Percentiles rank a stretch among this genome's conserved stretches.
Evolutionary conservation across 2,113 vertebrate species (phyloP).

Genomic region (Pelusios castaneus): DNA sequence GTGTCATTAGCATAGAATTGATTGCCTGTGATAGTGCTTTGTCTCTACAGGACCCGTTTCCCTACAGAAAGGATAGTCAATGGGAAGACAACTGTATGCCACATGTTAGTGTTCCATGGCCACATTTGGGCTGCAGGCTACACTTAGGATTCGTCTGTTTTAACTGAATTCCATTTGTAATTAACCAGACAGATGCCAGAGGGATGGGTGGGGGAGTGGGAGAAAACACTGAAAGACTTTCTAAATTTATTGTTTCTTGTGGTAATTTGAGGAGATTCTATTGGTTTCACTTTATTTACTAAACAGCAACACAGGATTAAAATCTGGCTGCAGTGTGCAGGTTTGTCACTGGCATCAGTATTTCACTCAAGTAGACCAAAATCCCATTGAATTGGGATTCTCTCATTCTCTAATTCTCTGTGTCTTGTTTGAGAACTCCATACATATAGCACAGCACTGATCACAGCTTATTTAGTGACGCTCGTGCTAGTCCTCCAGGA

Average conservation of each 20-base stretch:
- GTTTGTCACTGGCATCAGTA: neutral
- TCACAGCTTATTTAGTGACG: neutral
- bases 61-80: neutral
- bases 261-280: neutral
- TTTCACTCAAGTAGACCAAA: neutral
- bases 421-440: neutral
- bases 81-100: rapidly evolving
- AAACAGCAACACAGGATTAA: constrained; percentile 8
- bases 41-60: neutral
- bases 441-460: neutral
- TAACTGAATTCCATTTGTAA: neutral
- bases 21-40: neutral
- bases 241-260: neutral
- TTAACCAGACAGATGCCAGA: neutral
- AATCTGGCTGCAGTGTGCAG: neutral
- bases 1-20: neutral
- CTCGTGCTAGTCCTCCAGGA: neutral
- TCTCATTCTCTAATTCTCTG: neutral
- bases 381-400: neutral
- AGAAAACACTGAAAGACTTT: neutral
- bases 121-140: neutral
- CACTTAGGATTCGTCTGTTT: rapidly evolving
- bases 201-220: too few relatives aligned
- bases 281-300: constrained; percentile 9
- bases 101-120: neutral